phyloP scores from a whole-genome alignment of 1,140 invertebrate species.

The Atta colombica region DNA sequence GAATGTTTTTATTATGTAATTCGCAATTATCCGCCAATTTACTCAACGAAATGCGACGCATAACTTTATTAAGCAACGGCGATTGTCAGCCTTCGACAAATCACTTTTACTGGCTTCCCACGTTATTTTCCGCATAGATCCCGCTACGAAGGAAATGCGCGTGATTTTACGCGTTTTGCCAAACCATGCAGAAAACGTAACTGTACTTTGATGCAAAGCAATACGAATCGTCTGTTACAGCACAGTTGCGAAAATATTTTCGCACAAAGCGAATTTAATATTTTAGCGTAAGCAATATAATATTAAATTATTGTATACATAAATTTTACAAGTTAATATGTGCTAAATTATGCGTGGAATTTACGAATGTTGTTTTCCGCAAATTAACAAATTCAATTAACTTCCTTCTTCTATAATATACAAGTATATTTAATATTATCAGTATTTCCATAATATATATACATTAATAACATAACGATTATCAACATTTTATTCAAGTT shows the following conservation, averaged over 20 bases:
- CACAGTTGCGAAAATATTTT: conserved; percentile 14
- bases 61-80: conserved; percentile 27
- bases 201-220: conserved; percentile 34
- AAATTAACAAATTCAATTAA: conserved; percentile 7
- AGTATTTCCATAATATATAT: not conserved
- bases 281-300: not conserved
- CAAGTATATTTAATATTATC: conserved; percentile 18
- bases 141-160: conserved; percentile 22
- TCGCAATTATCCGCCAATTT: conserved; percentile 30
- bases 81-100: conserved; percentile 35
- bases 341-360: not conserved
- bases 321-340: not conserved
- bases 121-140: conserved; percentile 35
- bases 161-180: conserved; percentile 33
- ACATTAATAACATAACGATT: not conserved
- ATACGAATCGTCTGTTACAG: not conserved
- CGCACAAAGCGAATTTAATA: not conserved
- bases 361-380: not conserved
- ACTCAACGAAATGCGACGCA: conserved; percentile 20
- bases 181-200: conserved; percentile 47
- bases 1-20: conserved; percentile 31
- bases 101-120: conserved; percentile 54
- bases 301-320: not conserved
- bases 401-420: not conserved
- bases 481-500: not conserved